Evolutionary conservation across 2,113 vertebrate species (phyloP), one percentile per base, ranked within the genome.

Genomic region (Oostethus manadensis): DNA sequence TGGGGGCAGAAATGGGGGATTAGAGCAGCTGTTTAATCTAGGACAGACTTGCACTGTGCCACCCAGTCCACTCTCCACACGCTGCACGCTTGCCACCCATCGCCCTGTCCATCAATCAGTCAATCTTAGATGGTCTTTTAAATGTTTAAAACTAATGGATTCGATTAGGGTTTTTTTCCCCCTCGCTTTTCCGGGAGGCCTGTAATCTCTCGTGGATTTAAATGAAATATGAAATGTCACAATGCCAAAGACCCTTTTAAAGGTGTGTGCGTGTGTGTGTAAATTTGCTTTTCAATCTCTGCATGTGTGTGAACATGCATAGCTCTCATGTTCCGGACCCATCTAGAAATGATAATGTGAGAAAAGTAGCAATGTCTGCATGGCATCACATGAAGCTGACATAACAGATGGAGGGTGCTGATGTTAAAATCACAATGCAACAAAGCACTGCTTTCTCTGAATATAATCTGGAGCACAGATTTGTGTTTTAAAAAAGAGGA

Each of bases 1-100:
- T 86, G 68, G 80, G 76, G 79, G 71, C 78, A 73, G 80, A 79
- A 83, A 86, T 80, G 73, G 74, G 76, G 85, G 90, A 90, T 91
- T 91, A 90, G 76, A 85, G 81, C 51, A 50, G 50, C 83, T 77
- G 68, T 84, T 89, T 89, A 89, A 90, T 90, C 88, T 89, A 79
- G 82, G 84, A 79, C 87, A 83, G 78, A 87, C 86, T 90, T 81
- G 78, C 80, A 72, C 78, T 70, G 73, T 81, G 73, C 62, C 83
- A 78, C 73, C 63, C 73, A 73, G 76, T 73, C 70, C 73, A 69
- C 64, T 53, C 72, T 71, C 20, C 55, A 23, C 62, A 61, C 57
- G 47, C 64, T 56, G 65, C 60, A 48, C 61, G 18, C 35, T 56
- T 55, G 44, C 58, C 75, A 64, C 65, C 62, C 67, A 57, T 62